phyloP scores from a whole-genome alignment of 2,113 vertebrate species.

The Cygnus atratus region DNA sequence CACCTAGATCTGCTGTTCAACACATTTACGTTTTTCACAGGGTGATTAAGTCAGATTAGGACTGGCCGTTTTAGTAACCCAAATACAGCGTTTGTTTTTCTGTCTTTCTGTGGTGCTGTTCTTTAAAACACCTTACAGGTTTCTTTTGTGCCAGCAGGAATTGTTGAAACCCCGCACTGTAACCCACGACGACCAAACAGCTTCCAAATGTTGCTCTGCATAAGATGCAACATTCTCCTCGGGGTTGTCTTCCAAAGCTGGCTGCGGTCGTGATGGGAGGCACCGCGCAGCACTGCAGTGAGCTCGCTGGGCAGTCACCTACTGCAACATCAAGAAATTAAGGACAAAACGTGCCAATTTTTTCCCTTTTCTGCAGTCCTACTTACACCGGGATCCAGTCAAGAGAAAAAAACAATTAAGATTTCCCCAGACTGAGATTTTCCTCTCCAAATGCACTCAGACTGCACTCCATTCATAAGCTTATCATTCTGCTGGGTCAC shows the following conservation, averaged over 20 bases:
- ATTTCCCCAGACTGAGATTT: background rate
- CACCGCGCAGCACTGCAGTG: background rate
- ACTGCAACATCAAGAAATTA: background rate
- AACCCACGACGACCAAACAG: background rate
- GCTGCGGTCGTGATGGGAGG: background rate
- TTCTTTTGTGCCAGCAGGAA: background rate
- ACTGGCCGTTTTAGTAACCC: background rate
- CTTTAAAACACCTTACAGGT: background rate
- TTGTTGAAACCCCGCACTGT: background rate
- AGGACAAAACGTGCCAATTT: background rate
- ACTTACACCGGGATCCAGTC: background rate
- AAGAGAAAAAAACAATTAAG: background rate
- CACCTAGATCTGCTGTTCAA: background rate
- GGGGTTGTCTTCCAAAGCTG: background rate
- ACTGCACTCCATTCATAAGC: background rate
- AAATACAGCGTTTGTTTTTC: background rate
- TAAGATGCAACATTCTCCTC: background rate
- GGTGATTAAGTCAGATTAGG: background rate
- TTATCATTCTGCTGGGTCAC: background rate
- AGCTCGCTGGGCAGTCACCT: background rate
- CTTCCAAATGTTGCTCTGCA: background rate
- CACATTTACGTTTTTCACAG: accelerated
- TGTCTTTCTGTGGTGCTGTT: background rate
- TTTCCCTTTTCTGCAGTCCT: background rate
- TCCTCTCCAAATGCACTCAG: background rate